Conservation (phyloP, 92 coral and sea anemone species). For the Umimayanthus chanpuru region DNA sequence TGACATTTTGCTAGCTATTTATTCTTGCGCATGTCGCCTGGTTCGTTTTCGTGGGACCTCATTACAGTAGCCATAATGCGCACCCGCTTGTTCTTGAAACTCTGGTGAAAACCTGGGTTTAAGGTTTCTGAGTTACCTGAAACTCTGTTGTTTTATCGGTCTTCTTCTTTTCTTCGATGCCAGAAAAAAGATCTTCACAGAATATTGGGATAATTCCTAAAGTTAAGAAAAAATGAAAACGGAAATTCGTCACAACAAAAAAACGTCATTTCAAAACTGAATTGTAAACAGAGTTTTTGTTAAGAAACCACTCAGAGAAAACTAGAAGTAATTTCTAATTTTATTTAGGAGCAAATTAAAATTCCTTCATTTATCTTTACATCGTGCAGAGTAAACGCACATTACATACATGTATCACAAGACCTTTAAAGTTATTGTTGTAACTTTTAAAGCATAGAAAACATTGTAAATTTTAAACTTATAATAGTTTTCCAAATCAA, state of each 20-base stretch:
- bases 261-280: not conserved
- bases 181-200: constrained; percentile 83
- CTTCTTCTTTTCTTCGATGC: constrained; percentile 67
- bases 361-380: not conserved
- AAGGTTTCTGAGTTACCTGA: constrained; percentile 57
- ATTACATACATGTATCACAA: not conserved
- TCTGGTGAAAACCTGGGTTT: too few species aligned
- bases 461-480: too few species aligned
- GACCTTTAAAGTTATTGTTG: not conserved
- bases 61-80: too few species aligned
- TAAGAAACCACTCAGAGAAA: too few species aligned
- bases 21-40: too few species aligned
- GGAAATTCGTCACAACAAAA: not conserved
- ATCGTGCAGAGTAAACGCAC: not conserved
- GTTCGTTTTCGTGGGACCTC: too few species aligned
- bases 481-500: too few species aligned
- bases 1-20: too few species aligned
- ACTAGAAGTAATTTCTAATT: too few species aligned
- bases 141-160: constrained; percentile 76
- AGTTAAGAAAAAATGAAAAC: not conserved
- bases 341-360: not conserved
- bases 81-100: too few species aligned
- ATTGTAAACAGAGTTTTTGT: too few species aligned
- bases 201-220: constrained; percentile 88
- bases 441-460: not conserved